These are phyloP conservation scores for Hydrozoanthus gracilis DNA, from an alignment of 92 coral and sea anemone species.

Conservation along the genomic window DNA sequence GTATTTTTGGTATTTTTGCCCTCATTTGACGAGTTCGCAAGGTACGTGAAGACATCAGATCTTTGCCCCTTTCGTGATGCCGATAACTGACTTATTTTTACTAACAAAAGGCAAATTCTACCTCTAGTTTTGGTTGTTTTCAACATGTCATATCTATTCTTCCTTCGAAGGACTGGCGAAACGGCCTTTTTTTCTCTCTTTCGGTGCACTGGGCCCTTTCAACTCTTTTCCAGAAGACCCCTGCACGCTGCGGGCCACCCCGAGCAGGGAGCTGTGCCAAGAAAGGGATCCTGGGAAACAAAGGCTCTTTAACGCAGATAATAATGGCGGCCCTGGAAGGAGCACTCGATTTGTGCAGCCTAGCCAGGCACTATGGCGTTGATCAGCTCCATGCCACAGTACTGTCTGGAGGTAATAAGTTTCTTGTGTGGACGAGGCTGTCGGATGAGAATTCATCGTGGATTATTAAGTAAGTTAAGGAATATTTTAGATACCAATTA, in stretches of 20 bases:
- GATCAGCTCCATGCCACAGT: slow-evolving; percentile 76
- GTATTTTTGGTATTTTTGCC: too few species aligned
- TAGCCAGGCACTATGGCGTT: slow-evolving; percentile 69
- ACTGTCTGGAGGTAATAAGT: slow-evolving; percentile 65
- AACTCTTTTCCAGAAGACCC: not conserved
- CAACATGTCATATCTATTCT: too few species aligned
- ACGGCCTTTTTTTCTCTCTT: too few species aligned
- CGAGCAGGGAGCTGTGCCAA: slow-evolving; percentile 40
- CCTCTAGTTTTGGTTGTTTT: too few species aligned
- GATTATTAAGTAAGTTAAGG: slow-evolving; percentile 74
- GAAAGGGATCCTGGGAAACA: slow-evolving; percentile 48
- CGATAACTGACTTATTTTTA: too few species aligned
- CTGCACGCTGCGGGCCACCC: slow-evolving; percentile 36
- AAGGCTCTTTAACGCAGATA: slow-evolving; percentile 29
- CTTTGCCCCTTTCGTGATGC: too few species aligned
- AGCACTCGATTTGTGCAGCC: slow-evolving; percentile 66
- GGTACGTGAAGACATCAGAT: too few species aligned
- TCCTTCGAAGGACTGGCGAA: too few species aligned
- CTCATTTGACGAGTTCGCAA: too few species aligned
- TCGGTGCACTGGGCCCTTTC: too few species aligned
- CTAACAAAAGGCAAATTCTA: too few species aligned
- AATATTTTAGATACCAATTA: not conserved
- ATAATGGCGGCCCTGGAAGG: slow-evolving; percentile 81
- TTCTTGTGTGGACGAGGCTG: slow-evolving; percentile 83
- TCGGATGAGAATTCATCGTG: slow-evolving; percentile 74